phyloP scores from a whole-genome alignment of 2,113 vertebrate species.

The Paramisgurnus dabryanus region DNA sequence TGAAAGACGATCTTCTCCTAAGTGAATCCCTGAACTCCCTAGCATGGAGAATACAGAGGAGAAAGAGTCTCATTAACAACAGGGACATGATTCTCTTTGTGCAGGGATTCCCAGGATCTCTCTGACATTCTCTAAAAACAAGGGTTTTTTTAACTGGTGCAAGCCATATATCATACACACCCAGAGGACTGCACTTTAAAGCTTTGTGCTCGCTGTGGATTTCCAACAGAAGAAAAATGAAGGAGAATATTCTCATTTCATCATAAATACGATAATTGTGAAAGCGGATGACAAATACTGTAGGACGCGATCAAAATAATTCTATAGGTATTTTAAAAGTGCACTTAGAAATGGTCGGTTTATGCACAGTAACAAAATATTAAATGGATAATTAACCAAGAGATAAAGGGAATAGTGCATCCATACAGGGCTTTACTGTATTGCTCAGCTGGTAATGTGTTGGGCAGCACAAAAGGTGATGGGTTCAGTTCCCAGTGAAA shows the following conservation, averaged over 20 bases:
- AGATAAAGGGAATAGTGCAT: no score
- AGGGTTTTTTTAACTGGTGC: conserved; percentile 51
- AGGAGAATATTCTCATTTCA: background rate
- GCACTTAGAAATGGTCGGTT: no score
- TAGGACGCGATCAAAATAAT: no score
- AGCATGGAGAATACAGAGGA: conserved; percentile 33
- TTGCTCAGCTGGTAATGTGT: no score
- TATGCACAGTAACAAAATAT: no score
- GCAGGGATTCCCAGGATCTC: conserved; percentile 55
- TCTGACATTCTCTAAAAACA: conserved; percentile 45
- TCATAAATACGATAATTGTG: background rate
- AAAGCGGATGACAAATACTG: no score
- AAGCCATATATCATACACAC: conserved; percentile 50
- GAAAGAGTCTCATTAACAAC: conserved; percentile 59
- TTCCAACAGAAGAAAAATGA: conserved; percentile 49
- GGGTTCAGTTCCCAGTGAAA: no score
- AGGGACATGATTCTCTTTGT: conserved; percentile 61
- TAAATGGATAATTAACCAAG: no score
- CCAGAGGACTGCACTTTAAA: conserved; percentile 61
- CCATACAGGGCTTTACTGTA: no score
- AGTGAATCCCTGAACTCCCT: conserved; percentile 49
- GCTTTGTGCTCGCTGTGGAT: conserved; percentile 46
- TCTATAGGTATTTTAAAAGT: no score
- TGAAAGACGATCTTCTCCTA: conserved; percentile 55
- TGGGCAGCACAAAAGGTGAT: no score